A percentile compares a stretch with the other conserved stretches of the same genome.
phyloP scores from a whole-genome alignment of 2,797 vertebrate genomes.

The Denticeps clupeoides region DNA sequence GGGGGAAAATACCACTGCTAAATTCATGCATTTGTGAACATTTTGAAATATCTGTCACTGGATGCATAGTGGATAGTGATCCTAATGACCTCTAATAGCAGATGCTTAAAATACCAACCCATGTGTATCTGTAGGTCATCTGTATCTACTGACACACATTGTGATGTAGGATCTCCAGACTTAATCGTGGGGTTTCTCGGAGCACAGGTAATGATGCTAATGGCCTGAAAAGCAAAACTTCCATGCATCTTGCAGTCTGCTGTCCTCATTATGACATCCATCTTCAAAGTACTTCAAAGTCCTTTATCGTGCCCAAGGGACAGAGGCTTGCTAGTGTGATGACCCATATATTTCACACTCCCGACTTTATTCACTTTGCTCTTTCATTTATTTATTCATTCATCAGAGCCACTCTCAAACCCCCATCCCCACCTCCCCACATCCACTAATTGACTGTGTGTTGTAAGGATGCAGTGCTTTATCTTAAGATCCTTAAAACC shows the following conservation, averaged over 20 bases:
- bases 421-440: background rate
- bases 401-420: constrained; percentile 30
- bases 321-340: constrained; percentile 42
- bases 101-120: too few relatives aligned
- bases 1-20: too few relatives aligned
- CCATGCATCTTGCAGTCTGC: constrained; percentile 31
- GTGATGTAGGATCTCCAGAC: constrained; percentile 34
- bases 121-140: too few relatives aligned
- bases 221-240: constrained; percentile 10
- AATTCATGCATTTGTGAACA: too few relatives aligned
- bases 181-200: too few relatives aligned
- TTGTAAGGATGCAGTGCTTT: constrained; percentile 2
- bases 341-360: constrained; percentile 52
- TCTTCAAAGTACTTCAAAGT: constrained; percentile 59
- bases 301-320: constrained; percentile 45
- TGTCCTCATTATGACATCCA: constrained; percentile 52
- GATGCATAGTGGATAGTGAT: too few relatives aligned
- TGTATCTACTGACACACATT: too few relatives aligned
- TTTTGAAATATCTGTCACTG: too few relatives aligned
- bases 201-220: constrained; percentile 7
- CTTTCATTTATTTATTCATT: constrained; percentile 41
- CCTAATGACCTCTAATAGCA: too few relatives aligned
- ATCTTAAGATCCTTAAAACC: background rate
- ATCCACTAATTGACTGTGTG: background rate
- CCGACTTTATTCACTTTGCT: constrained; percentile 53